Evolutionary conservation across 2,113 vertebrate species (phyloP), one percentile per base, ranked within the genome.

Genomic region (Muscicapa adusta): DNA sequence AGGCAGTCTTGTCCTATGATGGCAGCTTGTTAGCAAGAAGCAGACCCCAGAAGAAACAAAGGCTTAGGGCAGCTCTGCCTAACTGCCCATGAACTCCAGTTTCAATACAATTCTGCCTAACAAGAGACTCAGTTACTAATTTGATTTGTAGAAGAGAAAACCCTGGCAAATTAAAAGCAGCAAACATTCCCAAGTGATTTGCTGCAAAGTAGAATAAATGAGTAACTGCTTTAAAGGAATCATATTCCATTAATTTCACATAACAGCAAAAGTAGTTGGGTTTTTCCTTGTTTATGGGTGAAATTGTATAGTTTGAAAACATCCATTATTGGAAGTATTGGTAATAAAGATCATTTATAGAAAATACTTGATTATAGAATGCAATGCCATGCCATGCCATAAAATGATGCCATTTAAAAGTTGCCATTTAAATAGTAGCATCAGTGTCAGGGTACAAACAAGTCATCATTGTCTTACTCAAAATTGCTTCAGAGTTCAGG

Each of bases 21-120:
- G 51, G 88, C 53, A 96, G 94, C 93, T 97, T 96, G 87, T 97
- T 96, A 97, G 88, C 51, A 93, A 93, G 88, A 89, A 91, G 40
- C 34, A 73, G 66, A 92, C 43, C 47, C 88, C 54, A 91, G 72
- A 12, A 93, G 34, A 83, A 91, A 73, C 66, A 82, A 93, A 96
- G 85, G 90, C 79, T 93, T 45, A 83, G 40, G 71, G 38, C 78
- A 50, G 60, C 65, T 74, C 92, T 95, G 88, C 78, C 50, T 88
- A 96, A 95, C 86, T 92, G 67, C 16, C 83, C 74, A 53, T 82
- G 33, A 96, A 91, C 62, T 95, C 34, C n/a, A 63, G 62, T 94
- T 95, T 88, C 74, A 78, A 72, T 93, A 63, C 42, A 82, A 93
- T 85, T 95, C 65, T 91, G 61, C 85, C 93, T 91, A 85, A 94